A percentile compares a stretch with the other conserved stretches of the same genome.
phyloP scores from a whole-genome alignment of 2,113 vertebrate species.

The Columbina picui region DNA sequence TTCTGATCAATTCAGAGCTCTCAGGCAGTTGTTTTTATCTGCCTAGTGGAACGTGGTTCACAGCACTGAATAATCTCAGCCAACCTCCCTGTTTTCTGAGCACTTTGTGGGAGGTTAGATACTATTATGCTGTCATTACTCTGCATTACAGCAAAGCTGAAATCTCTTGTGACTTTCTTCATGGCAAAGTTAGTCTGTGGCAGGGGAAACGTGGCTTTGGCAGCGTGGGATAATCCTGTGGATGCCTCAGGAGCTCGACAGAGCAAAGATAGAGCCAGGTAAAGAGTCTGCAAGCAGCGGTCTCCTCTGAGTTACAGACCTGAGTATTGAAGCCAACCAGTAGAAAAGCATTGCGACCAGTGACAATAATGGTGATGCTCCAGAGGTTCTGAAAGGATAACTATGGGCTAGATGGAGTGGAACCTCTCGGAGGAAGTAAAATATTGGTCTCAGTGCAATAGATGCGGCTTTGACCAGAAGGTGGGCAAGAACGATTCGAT shows the following conservation, averaged over 20 bases:
- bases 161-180: slow-evolving; percentile 21
- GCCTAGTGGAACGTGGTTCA: slow-evolving; percentile 14
- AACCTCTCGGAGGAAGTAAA: not conserved
- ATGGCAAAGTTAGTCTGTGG: slow-evolving; percentile 2
- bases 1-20: slow-evolving; percentile 21
- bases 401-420: not conserved
- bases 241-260: not conserved
- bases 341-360: not conserved
- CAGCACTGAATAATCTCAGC: slow-evolving; percentile 19
- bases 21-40: slow-evolving; percentile 29
- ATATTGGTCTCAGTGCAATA: not conserved
- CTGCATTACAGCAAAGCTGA: slow-evolving; percentile 20
- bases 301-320: not conserved
- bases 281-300: not conserved
- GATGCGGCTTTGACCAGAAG: not conserved
- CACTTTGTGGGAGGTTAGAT: slow-evolving; percentile 40
- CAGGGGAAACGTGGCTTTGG: not conserved
- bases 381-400: not conserved
- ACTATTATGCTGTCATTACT: slow-evolving; percentile 38
- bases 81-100: slow-evolving; percentile 24
- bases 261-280: not conserved
- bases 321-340: not conserved
- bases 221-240: not conserved
- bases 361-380: not conserved
- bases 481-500: not conserved